Base-by-base conservation (phyloP, 2,113 vertebrate species). In the Chionodraco myersi region DNA sequence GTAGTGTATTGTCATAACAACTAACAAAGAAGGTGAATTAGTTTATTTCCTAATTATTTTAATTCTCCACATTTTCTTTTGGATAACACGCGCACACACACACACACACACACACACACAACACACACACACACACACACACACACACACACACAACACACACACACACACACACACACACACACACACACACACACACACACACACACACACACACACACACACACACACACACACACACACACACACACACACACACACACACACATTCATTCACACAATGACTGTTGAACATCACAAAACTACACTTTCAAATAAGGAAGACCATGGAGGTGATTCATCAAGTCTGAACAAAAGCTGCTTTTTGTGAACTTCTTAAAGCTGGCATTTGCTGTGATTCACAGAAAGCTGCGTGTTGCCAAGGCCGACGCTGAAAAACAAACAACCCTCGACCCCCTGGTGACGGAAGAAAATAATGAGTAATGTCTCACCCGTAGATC, bases 381-480 rank as follows among this genome's bases (percentile, higher is more conserved):
- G 58, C 15, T 18, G 51, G 44, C 30, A 57, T 62, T 67, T 62
- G 48, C 51, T 57, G 44, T 77, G 80, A 77, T 57, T 83, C 74
- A 77, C n/a, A 48, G 18, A 10, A 41, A 70, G 23, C 52, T 59
- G 53, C 23, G 70, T 45, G 60, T 65, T 13, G 57, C 52, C 59
- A 59, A 44, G 68, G 60, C 53, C 3, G 30, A 58, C 13, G 58
- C 45, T 53, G 30, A 51, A 44, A 41, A 57, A 53, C 56, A 61
- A 34, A 67, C 18, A 16, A 68, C 57, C 49, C 16, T 58, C 49
- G 21, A 64, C 16, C 66, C 30, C n/a, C 5, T 34, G 63, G 60
- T 54, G 56, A 34, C 15, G n/a, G n/a, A 57, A 23, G 44, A 48
- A 67, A 54, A 11, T 57, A 57, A 51, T 72, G 74, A 77, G 53